phyloP scores from a whole-genome alignment of 2,113 vertebrate genomes.

The Melanostigma gelatinosum region DNA sequence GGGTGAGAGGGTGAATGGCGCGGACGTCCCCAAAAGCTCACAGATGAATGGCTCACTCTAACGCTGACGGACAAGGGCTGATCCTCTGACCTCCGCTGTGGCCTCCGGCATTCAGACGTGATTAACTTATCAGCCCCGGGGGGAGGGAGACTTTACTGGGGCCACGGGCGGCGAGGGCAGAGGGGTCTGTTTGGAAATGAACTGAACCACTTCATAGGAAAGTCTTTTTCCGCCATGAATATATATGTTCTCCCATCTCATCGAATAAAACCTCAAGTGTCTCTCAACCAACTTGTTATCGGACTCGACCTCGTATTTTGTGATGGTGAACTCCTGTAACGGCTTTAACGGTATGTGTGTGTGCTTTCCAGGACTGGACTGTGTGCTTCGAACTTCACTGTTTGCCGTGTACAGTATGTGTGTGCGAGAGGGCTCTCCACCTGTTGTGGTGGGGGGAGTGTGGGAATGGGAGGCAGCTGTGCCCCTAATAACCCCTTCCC shows the following conservation, averaged over 20 bases:
- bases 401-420: background rate
- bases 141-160: conserved; percentile 17
- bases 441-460: conserved; percentile 63
- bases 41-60: conserved; percentile 50
- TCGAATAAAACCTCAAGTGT: background rate
- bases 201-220: conserved; percentile 1
- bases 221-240: background rate
- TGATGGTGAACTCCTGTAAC: background rate
- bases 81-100: conserved; percentile 46
- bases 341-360: background rate
- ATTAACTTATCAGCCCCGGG: conserved; percentile 41
- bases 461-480: conserved; percentile 73
- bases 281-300: background rate
- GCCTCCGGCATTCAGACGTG: conserved; percentile 38
- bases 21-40: background rate
- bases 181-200: conserved; percentile 23
- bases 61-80: conserved; percentile 44
- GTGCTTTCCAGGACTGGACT: background rate
- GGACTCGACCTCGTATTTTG: background rate
- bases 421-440: conserved; percentile 54
- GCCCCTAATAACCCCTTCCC: conserved; percentile 42
- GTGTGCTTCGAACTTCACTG: background rate
- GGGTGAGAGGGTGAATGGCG: background rate
- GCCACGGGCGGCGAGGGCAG: background rate
- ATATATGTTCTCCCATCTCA: background rate